Evolutionary conservation across 2,888 invertebrate genomes (phyloP).

Genomic region (Dryobotodes eremita): DNA sequence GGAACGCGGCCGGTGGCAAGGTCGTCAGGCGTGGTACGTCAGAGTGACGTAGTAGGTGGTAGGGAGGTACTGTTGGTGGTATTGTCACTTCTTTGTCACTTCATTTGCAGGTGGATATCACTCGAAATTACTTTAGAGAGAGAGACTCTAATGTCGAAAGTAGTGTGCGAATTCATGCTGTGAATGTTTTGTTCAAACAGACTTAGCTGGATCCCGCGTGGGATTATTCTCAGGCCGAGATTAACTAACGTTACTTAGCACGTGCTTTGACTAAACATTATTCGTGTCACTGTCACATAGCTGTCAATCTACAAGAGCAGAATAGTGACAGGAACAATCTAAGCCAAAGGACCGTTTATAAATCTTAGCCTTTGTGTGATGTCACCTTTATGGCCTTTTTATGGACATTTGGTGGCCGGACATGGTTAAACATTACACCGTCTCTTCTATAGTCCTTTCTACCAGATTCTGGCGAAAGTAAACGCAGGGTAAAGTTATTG

Average conservation of each 20-base stretch:
- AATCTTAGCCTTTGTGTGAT: neutral
- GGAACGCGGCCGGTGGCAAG: constrained; percentile 58
- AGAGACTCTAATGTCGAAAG: neutral
- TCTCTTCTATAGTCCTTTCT: neutral
- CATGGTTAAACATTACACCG: neutral
- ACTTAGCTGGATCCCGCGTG: neutral
- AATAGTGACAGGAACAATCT: neutral
- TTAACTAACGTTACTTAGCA: neutral
- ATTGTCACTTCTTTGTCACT: constrained; percentile 36
- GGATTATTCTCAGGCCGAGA: neutral
- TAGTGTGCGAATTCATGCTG: neutral
- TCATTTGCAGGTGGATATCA: neutral
- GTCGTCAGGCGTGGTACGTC: constrained; percentile 62
- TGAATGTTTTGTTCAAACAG: neutral
- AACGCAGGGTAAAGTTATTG: neutral
- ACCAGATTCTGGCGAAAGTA: neutral
- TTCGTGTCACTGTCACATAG: neutral
- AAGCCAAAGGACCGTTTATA: neutral
- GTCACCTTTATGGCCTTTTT: neutral
- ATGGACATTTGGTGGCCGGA: neutral
- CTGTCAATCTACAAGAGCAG: neutral
- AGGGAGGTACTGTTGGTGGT: constrained; percentile 31
- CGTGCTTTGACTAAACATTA: neutral
- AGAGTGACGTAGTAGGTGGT: constrained; percentile 57
- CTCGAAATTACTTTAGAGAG: neutral